Percentiles rank a stretch among this genome's conserved stretches.
Conservation (phyloP, 2,888 invertebrate genomes). For the Apoda limacodes region DNA sequence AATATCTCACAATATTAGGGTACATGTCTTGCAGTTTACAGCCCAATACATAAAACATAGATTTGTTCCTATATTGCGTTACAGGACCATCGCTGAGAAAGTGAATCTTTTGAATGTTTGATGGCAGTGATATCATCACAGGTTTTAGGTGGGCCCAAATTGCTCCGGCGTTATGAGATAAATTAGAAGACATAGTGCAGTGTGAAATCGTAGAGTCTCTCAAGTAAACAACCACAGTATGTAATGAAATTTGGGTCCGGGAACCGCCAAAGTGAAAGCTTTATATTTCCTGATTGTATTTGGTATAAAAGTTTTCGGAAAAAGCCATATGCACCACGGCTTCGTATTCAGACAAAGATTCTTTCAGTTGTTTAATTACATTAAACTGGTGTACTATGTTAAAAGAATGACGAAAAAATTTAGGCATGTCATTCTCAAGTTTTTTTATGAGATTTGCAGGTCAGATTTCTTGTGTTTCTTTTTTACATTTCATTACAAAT, state of each 20-base stretch:
- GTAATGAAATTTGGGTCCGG: constrained; percentile 21
- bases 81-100: too few species aligned
- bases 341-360: constrained; percentile 17
- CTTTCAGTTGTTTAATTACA: constrained; percentile 10
- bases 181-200: too few species aligned
- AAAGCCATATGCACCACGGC: constrained; percentile 27
- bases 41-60: too few species aligned
- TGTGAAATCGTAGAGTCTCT: constrained; percentile 13
- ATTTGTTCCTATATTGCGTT: too few species aligned
- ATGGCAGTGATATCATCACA: constrained; percentile 25
- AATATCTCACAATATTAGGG: too few species aligned
- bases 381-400: constrained; percentile 21
- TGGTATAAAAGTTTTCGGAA: constrained; percentile 35
- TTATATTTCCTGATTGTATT: constrained; percentile 33
- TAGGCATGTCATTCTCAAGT: constrained; percentile 12
- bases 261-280: constrained; percentile 32
- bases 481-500: constrained; percentile 13
- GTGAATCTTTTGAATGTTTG: too few species aligned
- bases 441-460: constrained; percentile 10
- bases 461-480: constrained; percentile 7
- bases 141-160: too few species aligned
- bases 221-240: too few species aligned
- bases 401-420: too few species aligned
- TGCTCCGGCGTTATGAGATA: too few species aligned
- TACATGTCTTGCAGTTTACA: too few species aligned